A percentile compares a stretch with the other conserved stretches of the same genome.
Evolutionary conservation across 2,888 invertebrate genomes (phyloP).

Genomic region (Lasioglossum oenotherae): DNA sequence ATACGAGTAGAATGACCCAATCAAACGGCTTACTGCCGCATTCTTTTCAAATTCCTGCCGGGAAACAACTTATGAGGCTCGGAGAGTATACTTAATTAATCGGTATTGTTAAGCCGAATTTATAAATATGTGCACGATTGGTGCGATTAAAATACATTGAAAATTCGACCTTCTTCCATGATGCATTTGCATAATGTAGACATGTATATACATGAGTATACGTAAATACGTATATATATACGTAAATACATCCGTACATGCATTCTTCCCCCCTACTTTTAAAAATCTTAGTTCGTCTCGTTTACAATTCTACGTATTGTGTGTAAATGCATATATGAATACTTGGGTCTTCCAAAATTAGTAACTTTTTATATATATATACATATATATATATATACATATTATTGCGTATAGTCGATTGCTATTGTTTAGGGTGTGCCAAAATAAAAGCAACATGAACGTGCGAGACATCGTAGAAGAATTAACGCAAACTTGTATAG

Average conservation of each 20-base stretch:
- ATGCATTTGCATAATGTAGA: neutral
- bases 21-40: too few species aligned
- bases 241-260: too few species aligned
- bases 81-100: too few species aligned
- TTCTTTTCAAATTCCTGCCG: too few species aligned
- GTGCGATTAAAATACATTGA: neutral
- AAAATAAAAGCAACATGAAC: slow-evolving; percentile 74
- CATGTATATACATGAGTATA: neutral
- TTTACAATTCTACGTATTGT: neutral
- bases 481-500: slow-evolving; percentile 86
- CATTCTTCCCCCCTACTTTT: neutral
- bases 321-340: neutral
- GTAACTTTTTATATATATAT: neutral
- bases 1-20: too few species aligned
- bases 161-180: neutral
- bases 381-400: neutral
- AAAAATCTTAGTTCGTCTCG: neutral
- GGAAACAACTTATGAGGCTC: too few species aligned
- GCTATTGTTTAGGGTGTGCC: neutral
- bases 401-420: neutral
- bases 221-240: too few species aligned
- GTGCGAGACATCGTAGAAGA: slow-evolving; percentile 76
- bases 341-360: neutral
- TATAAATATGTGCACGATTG: neutral
- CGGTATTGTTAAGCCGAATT: neutral